Percentiles rank a stretch among this genome's conserved stretches.
phyloP scores from a whole-genome alignment of 2,113 vertebrate species.

The Microtus richardsoni region DNA sequence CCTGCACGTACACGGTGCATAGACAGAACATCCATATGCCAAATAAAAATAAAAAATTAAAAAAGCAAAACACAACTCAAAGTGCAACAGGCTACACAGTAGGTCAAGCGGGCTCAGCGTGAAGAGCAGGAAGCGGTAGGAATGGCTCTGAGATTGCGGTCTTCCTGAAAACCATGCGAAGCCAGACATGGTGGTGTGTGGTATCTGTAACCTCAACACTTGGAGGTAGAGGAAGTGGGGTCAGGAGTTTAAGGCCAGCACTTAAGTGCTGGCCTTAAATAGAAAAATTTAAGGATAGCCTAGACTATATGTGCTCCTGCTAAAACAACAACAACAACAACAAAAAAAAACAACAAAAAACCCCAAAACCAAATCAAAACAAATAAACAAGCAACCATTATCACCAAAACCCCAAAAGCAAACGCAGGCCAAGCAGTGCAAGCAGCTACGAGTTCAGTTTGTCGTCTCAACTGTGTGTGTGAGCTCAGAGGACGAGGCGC shows the following conservation, averaged over 20 bases:
- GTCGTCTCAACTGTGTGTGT: too few species aligned
- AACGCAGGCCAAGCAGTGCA: background rate
- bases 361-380: background rate
- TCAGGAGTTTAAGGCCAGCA: background rate
- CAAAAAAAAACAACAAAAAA: too few species aligned
- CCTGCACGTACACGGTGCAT: too few species aligned
- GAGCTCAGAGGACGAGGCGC: background rate
- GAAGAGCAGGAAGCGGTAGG: background rate
- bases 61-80: background rate
- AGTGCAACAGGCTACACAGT: background rate
- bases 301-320: background rate
- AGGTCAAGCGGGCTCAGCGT: background rate
- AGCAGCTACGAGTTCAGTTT: background rate
- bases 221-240: too few species aligned
- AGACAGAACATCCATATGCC: background rate
- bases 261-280: background rate
- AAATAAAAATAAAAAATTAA: background rate
- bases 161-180: background rate
- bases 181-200: background rate
- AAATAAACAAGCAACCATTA: background rate
- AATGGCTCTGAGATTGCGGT: background rate
- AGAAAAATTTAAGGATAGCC: background rate
- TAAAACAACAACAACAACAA: background rate
- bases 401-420: background rate
- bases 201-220: background rate